These are phyloP conservation scores for Hirtodrosophila trivittata DNA, from an alignment of 2,888 invertebrate genomes.

Conservation along the genomic window DNA sequence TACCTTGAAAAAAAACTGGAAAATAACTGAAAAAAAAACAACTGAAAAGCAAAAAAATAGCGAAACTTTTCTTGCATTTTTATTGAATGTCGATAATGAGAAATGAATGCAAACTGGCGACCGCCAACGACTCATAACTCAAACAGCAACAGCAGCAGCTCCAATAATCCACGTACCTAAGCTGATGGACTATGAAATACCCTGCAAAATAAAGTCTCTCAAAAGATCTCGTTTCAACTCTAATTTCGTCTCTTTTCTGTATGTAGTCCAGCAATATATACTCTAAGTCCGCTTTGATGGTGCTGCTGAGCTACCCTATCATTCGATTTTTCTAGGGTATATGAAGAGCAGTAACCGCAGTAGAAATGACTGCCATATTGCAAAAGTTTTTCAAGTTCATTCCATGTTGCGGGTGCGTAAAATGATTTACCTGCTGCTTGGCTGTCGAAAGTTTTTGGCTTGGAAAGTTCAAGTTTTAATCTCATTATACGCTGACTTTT, in stretches of 20 bases:
- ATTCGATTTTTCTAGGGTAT: not conserved
- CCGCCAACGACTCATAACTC: constrained; percentile 41
- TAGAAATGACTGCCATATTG: constrained; percentile 60
- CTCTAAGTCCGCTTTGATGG: too few species aligned
- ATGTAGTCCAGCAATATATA: too few species aligned
- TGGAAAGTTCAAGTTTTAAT: constrained; percentile 79
- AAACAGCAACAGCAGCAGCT: constrained; percentile 6
- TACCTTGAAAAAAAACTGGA: constrained; percentile 45
- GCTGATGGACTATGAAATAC: not conserved
- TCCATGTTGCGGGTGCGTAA: constrained; percentile 71
- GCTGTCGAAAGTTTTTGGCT: constrained; percentile 74
- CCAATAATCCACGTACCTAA: too few species aligned
- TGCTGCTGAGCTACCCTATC: too few species aligned
- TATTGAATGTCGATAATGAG: constrained; percentile 73
- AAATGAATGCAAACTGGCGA: constrained; percentile 68
- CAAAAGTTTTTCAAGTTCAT: constrained; percentile 73
- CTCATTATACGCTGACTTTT: constrained; percentile 79
- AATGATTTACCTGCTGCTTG: constrained; percentile 75
- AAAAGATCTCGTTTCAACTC: too few species aligned
- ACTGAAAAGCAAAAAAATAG: constrained; percentile 52
- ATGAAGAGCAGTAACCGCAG: constrained; percentile 24
- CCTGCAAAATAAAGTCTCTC: too few species aligned
- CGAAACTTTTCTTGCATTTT: constrained; percentile 66
- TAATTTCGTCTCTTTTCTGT: too few species aligned
- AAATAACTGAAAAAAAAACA: constrained; percentile 45